A percentile compares a stretch with the other conserved stretches of the same genome.
These are phyloP conservation scores for Amaurobius ferox DNA, from an alignment of 2,888 invertebrate species.

Conservation along the genomic window DNA sequence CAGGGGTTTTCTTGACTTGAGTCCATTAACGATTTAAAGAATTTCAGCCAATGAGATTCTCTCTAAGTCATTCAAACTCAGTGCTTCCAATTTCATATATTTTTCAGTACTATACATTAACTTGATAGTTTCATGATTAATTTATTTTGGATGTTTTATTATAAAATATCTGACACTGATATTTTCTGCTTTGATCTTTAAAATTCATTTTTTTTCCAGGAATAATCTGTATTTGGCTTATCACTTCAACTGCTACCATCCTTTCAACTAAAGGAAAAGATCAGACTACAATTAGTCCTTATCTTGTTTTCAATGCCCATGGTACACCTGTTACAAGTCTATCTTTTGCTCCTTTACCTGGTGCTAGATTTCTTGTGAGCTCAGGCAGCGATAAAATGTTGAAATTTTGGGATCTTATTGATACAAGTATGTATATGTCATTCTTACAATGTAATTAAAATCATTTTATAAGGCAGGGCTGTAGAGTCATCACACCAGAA, in stretches of 20 bases:
- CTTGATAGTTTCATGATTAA: too few species aligned
- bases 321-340: slow-evolving; percentile 80
- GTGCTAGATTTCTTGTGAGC: slow-evolving; percentile 53
- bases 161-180: too few species aligned
- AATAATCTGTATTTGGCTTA: slow-evolving; percentile 82
- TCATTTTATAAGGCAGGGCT: too few species aligned
- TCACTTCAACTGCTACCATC: slow-evolving; percentile 80
- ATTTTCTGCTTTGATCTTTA: not conserved
- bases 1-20: too few species aligned
- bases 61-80: too few species aligned
- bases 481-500: too few species aligned
- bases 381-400: slow-evolving; percentile 60
- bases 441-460: too few species aligned
- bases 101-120: too few species aligned
- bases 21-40: too few species aligned
- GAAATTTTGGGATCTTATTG: slow-evolving; percentile 75
- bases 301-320: slow-evolving; percentile 82
- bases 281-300: slow-evolving; percentile 81
- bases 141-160: too few species aligned
- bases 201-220: slow-evolving; percentile 78
- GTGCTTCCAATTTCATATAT: too few species aligned
- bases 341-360: slow-evolving; percentile 76
- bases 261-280: slow-evolving; percentile 78
- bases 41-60: too few species aligned
- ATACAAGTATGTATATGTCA: slow-evolving; percentile 75